Conservation (phyloP, 2,888 invertebrate species). For the Xiphydria camelus region DNA sequence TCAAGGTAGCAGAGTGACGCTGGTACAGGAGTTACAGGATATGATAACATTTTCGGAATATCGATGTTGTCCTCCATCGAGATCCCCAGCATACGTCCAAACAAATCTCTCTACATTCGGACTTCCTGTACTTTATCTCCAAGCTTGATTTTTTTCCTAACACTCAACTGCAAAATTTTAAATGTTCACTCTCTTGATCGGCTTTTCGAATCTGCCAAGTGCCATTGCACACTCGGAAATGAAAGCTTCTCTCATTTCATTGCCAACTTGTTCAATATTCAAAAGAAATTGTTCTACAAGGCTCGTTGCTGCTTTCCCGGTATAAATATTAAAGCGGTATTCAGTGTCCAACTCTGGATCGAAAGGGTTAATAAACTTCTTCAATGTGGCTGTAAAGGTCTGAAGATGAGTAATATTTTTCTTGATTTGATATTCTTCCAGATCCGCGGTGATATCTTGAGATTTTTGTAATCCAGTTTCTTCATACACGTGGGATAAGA, state of each 20-base stretch:
- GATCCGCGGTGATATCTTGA: slow-evolving; percentile 37
- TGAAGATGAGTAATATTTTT: slow-evolving; percentile 18
- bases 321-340: slow-evolving; percentile 28
- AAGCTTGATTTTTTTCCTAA: slow-evolving; percentile 23
- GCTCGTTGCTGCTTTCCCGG: slow-evolving; percentile 16
- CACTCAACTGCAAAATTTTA: slow-evolving; percentile 27
- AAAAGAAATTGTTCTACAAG: too few species aligned
- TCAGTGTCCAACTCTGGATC: slow-evolving; percentile 19
- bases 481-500: slow-evolving; percentile 29
- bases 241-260: slow-evolving; percentile 27
- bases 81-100: slow-evolving; percentile 34
- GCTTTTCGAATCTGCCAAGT: slow-evolving; percentile 35
- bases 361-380: slow-evolving; percentile 13
- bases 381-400: too few species aligned
- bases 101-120: slow-evolving; percentile 35
- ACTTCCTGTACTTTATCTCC: slow-evolving; percentile 35
- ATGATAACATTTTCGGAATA: slow-evolving; percentile 32
- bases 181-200: slow-evolving; percentile 29
- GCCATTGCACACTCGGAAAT: too few species aligned
- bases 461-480: slow-evolving; percentile 26
- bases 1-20: slow-evolving; percentile 30
- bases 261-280: slow-evolving; percentile 17
- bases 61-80: slow-evolving; percentile 25
- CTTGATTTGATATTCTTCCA: slow-evolving; percentile 25
- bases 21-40: slow-evolving; percentile 34